phyloP scores from a whole-genome alignment of 2,113 vertebrate genomes.

The Junco hyemalis region DNA sequence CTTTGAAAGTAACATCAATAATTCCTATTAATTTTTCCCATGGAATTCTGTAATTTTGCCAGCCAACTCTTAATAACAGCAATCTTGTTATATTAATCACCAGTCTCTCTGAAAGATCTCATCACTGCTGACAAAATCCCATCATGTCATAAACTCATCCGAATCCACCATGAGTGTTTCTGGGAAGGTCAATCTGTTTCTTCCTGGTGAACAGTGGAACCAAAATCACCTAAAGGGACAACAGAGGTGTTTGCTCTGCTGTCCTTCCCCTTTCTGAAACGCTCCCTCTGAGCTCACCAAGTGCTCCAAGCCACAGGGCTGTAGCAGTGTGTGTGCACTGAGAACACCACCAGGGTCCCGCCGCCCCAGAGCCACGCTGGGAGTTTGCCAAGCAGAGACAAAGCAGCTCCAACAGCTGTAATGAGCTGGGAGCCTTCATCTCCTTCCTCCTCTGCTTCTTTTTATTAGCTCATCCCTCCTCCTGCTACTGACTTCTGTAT shows the following conservation, averaged over 20 bases:
- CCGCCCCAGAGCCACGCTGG: not conserved
- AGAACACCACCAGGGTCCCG: rapidly evolving
- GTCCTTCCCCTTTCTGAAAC: not conserved
- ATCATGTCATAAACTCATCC: rapidly evolving
- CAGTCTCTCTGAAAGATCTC: not conserved
- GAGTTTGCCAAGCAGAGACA: not conserved
- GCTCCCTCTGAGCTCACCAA: not conserved
- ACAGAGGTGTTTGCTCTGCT: not conserved
- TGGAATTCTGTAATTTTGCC: not conserved
- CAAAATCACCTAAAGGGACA: not conserved
- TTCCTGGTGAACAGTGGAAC: not conserved
- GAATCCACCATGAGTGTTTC: not conserved
- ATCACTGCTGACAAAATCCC: not conserved
- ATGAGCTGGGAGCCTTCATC: not conserved
- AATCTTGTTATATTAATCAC: not conserved
- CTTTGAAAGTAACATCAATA: not conserved
- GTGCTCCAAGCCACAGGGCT: rapidly evolving
- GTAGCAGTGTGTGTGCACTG: not conserved
- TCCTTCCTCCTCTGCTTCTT: not conserved
- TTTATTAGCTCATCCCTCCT: not conserved
- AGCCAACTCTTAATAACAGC: not conserved
- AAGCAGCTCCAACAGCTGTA: not conserved
- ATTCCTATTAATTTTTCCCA: not conserved
- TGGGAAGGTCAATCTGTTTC: not conserved
- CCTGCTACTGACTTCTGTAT: not conserved